Percentiles rank a stretch among this genome's conserved stretches.
Evolutionary conservation across 2,113 vertebrate genomes (phyloP).

Genomic region (Ameiurus melas): DNA sequence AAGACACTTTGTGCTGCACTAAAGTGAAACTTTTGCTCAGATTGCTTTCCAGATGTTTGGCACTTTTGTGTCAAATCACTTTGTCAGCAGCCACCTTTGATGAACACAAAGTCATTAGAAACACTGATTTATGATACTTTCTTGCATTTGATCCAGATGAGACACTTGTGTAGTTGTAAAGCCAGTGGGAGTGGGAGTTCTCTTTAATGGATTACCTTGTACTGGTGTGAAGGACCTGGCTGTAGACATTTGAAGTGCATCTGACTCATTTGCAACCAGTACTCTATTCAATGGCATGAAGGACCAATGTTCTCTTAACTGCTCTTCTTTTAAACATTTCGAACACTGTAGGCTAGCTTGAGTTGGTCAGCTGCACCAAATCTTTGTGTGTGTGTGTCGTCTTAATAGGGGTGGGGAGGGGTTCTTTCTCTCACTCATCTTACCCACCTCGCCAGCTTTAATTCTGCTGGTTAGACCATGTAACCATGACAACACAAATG

Average conservation of each 20-base stretch:
- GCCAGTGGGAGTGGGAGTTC: background rate
- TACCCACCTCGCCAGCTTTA: conserved; percentile 27
- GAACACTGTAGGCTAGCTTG: background rate
- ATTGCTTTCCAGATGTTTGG: background rate
- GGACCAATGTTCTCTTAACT: conserved; percentile 1
- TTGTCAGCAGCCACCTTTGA: conserved; percentile 2
- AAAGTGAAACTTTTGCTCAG: conserved; percentile 10
- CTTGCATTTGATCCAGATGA: background rate
- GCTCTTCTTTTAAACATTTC: conserved; percentile 18
- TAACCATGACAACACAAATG: conserved; percentile 54
- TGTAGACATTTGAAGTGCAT: background rate
- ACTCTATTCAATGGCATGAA: conserved; percentile 13
- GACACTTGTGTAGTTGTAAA: background rate
- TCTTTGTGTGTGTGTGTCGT: background rate
- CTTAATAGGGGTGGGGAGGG: conserved; percentile 24
- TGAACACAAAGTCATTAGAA: conserved; percentile 9
- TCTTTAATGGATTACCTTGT: conserved; percentile 29
- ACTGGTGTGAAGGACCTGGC: conserved; percentile 15
- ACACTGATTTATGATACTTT: conserved; percentile 12
- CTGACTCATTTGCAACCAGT: conserved; percentile 7
- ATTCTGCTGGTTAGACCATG: conserved; percentile 40
- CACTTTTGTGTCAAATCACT: conserved; percentile 13
- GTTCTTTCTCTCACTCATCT: conserved; percentile 26
- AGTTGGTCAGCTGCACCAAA: conserved; percentile 19
- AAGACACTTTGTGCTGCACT: background rate